Evolutionary conservation across 2,113 vertebrate species (phyloP).

Genomic region (Oryzias celebensis): DNA sequence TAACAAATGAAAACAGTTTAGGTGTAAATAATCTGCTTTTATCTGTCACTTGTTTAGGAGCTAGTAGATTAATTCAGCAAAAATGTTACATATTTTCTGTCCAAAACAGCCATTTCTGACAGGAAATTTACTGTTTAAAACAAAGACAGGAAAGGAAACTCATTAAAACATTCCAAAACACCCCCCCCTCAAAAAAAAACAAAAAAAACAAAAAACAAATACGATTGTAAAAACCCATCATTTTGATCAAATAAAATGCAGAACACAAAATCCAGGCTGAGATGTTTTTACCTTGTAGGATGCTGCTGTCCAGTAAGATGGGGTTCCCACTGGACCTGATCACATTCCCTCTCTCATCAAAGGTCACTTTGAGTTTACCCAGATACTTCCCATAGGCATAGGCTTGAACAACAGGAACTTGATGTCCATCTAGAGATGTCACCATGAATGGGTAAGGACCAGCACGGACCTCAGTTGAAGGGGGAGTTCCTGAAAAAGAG

Average conservation of each 20-base stretch:
- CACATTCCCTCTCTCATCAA: conserved; percentile 84
- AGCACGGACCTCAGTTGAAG: conserved; percentile 81
- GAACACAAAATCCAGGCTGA: neutral
- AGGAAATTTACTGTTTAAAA: neutral
- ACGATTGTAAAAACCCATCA: no score
- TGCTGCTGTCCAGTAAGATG: conserved; percentile 83
- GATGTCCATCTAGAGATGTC: conserved; percentile 75
- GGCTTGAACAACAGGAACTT: conserved; percentile 92
- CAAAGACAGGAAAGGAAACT: neutral
- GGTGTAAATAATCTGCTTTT: no score
- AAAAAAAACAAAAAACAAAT: neutral
- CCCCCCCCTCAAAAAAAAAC: neutral
- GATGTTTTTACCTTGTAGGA: conserved; percentile 80
- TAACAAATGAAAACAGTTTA: neutral
- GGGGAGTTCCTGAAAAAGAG: conserved; percentile 73
- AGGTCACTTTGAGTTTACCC: conserved; percentile 84
- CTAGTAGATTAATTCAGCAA: neutral
- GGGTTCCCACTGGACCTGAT: conserved; percentile 85
- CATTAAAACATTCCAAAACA: no score
- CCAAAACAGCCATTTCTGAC: neutral
- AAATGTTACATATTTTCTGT: neutral
- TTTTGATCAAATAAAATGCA: neutral
- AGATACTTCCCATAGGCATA: conserved; percentile 95
- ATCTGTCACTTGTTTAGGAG: neutral
- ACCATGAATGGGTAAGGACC: conserved; percentile 87